phyloP scores from a whole-genome alignment of 2,888 invertebrate species.

The Philopedon plagiatum region DNA sequence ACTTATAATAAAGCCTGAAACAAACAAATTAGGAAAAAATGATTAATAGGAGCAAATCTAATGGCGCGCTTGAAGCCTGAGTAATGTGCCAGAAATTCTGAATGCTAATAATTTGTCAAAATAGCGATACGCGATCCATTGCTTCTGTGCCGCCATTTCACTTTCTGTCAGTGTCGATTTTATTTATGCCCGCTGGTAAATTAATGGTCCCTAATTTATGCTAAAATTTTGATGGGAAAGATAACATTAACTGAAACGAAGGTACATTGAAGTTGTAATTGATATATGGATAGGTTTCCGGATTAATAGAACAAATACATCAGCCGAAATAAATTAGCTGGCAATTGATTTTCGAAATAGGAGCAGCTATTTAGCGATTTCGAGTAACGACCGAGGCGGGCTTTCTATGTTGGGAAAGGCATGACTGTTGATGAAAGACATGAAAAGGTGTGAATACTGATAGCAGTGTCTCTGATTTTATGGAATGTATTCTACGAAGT shows the following conservation, averaged over 20 bases:
- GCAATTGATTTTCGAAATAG: background rate
- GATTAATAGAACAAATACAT: background rate
- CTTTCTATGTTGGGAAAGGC: too few relatives aligned
- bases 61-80: constrained; percentile 25
- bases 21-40: constrained; percentile 45
- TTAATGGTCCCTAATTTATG: constrained; percentile 32
- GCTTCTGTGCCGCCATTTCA: constrained; percentile 30
- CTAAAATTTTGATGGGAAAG: constrained; percentile 27
- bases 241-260: constrained; percentile 33
- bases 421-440: too few relatives aligned
- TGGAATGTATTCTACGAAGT: too few relatives aligned
- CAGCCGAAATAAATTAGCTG: background rate
- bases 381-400: too few relatives aligned
- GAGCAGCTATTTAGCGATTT: background rate
- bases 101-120: constrained; percentile 43
- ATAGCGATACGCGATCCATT: constrained; percentile 28
- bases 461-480: too few relatives aligned
- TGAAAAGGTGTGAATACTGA: too few relatives aligned
- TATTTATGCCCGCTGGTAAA: constrained; percentile 31
- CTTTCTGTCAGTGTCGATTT: constrained; percentile 42
- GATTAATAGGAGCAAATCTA: constrained; percentile 42
- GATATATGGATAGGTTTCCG: constrained; percentile 26
- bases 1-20: constrained; percentile 29
- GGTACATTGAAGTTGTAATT: constrained; percentile 27
- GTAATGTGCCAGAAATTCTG: constrained; percentile 32